Evolutionary conservation across 2,113 vertebrate genomes (phyloP).

Genomic region (Albula goreensis): DNA sequence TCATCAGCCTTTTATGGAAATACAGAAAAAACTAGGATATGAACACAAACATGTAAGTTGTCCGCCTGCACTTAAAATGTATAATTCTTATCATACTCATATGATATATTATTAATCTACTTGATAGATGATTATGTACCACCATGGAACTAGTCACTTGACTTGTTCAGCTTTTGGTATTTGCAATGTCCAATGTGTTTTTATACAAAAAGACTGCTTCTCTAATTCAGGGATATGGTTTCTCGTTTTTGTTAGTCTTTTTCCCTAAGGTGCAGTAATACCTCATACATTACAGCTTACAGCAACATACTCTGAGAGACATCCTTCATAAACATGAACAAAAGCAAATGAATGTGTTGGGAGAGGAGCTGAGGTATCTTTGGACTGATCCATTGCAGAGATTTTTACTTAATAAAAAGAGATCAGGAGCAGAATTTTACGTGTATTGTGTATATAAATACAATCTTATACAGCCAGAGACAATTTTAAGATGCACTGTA

Average conservation of each 20-base stretch:
- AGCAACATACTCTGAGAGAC: too few species aligned
- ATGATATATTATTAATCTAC: background rate
- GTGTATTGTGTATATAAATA: background rate
- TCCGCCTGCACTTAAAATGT: too few species aligned
- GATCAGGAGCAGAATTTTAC: background rate
- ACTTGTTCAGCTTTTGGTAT: background rate
- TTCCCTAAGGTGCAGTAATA: too few species aligned
- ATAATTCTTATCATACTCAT: too few species aligned
- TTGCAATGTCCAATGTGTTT: too few species aligned
- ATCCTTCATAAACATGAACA: too few species aligned
- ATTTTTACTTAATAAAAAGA: background rate
- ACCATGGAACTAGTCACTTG: background rate
- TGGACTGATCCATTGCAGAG: background rate
- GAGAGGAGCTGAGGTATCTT: background rate
- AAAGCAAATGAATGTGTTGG: background rate
- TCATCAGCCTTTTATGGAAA: too few species aligned
- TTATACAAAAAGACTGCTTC: background rate
- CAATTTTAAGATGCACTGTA: conserved; percentile 11
- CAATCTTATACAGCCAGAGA: background rate
- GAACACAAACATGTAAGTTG: too few species aligned
- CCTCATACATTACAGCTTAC: too few species aligned
- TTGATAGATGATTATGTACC: background rate
- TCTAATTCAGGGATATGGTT: background rate
- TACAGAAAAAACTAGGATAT: too few species aligned
- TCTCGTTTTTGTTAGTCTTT: too few species aligned